Evolutionary conservation across 2,888 invertebrate species (phyloP).

Genomic region (Spodoptera littoralis): DNA sequence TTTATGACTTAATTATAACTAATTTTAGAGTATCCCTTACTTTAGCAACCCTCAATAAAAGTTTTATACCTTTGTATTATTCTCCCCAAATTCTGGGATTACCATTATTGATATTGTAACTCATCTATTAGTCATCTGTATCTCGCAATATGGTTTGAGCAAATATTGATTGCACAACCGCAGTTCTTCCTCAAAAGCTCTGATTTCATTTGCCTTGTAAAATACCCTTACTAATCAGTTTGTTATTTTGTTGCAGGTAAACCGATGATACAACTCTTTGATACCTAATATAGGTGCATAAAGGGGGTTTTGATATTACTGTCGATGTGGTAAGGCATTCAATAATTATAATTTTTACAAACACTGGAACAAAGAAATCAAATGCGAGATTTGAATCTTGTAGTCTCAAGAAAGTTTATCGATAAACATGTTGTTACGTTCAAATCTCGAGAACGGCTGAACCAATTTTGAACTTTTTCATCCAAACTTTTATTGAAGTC

Average conservation of each 20-base stretch:
- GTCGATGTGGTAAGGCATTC: slow-evolving; percentile 19
- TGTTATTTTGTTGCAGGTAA: slow-evolving; percentile 55
- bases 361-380: background rate
- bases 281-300: slow-evolving; percentile 1
- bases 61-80: no score
- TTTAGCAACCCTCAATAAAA: no score
- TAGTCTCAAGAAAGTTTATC: background rate
- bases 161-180: slow-evolving; percentile 11
- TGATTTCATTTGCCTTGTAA: slow-evolving; percentile 17
- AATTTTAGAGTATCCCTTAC: slow-evolving; percentile 1
- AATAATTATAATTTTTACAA: background rate
- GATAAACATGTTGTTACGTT: no score
- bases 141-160: background rate
- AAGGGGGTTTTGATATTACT: background rate
- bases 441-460: no score
- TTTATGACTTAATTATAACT: background rate
- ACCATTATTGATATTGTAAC: no score
- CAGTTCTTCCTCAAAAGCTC: slow-evolving; percentile 21
- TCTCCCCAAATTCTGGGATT: no score
- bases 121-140: background rate
- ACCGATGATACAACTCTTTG: slow-evolving; percentile 4
- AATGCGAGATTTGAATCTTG: background rate
- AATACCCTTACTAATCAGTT: slow-evolving; percentile 20
- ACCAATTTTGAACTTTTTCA: no score
- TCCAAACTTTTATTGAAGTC: no score